Evolutionary conservation across 2,113 vertebrate species (phyloP).

Genomic region (Octodon degus): DNA sequence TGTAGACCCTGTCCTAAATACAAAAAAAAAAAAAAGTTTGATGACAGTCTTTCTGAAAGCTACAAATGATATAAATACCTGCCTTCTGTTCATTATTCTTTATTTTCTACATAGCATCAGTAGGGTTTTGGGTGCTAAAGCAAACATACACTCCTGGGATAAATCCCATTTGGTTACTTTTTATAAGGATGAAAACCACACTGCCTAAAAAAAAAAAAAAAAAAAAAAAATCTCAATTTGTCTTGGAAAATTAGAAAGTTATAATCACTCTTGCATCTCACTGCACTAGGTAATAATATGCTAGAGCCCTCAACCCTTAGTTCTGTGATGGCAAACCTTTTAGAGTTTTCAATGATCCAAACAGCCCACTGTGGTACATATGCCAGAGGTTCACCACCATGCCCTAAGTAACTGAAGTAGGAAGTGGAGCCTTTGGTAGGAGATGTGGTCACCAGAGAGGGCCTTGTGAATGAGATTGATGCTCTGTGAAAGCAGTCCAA

Average conservation of each 20-base stretch:
- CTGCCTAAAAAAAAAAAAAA: not conserved
- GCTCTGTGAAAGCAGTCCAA: not conserved
- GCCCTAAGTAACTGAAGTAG: not conserved
- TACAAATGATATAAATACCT: not conserved
- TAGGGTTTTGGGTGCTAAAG: not conserved
- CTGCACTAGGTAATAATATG: not conserved
- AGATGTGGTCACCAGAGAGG: not conserved
- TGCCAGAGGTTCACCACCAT: not conserved
- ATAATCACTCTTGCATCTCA: not conserved
- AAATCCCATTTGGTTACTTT: not conserved
- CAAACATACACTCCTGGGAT: not conserved
- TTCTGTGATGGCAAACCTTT: not conserved
- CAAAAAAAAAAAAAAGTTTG: too few species aligned
- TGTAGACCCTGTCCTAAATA: too few species aligned
- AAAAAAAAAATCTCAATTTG: conserved; percentile 1
- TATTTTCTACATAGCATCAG: not conserved
- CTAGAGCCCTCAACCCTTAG: not conserved
- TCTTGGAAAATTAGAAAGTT: conserved; percentile 23
- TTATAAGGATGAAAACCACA: conserved; percentile 31
- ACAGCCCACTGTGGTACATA: not conserved
- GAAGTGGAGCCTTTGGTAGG: not conserved
- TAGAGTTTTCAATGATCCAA: not conserved
- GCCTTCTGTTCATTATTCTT: not conserved
- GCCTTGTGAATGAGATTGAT: not conserved
- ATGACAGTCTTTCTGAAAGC: not conserved